These are phyloP conservation scores for Chymomyza costata DNA, from an alignment of 1,140 invertebrate genomes.

Conservation along the genomic window DNA sequence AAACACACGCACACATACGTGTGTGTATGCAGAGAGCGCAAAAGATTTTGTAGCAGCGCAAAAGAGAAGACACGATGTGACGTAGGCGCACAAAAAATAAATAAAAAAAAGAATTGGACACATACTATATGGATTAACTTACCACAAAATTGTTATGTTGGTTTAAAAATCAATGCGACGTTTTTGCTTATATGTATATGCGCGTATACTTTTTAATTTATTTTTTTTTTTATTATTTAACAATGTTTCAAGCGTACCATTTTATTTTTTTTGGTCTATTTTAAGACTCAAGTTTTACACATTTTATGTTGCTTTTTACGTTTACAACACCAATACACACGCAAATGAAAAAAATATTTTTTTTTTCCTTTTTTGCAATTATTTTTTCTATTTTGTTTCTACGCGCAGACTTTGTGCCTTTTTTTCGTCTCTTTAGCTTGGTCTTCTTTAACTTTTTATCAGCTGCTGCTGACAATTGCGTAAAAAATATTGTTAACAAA, in stretches of 20 bases:
- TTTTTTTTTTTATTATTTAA: constrained; percentile 31
- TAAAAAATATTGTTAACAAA: too few species aligned
- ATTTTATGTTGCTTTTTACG: constrained; percentile 28
- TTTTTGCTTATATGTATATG: too few species aligned
- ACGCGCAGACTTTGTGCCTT: constrained; percentile 45
- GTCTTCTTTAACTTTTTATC: constrained; percentile 17
- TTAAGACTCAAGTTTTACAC: constrained; percentile 37
- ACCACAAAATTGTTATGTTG: constrained; percentile 23
- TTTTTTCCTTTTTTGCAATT: constrained; percentile 9
- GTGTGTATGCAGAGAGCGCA: constrained; percentile 23
- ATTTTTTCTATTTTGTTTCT: constrained; percentile 22
- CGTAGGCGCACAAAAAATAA: constrained; percentile 4
- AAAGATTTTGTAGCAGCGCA: constrained; percentile 11
- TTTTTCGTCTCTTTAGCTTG: constrained; percentile 7
- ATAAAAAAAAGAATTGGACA: not conserved
- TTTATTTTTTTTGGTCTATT: constrained; percentile 57
- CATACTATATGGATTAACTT: constrained; percentile 15
- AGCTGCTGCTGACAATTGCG: not conserved
- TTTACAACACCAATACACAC: constrained; percentile 29
- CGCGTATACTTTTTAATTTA: constrained; percentile 10
- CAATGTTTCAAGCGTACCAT: constrained; percentile 73
- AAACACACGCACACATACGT: constrained; percentile 8
- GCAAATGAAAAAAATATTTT: constrained; percentile 6
- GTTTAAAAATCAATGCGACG: too few species aligned
- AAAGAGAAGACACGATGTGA: too few species aligned